These are phyloP conservation scores for Danaus plexippus DNA, from an alignment of 1,140 invertebrate genomes.

Conservation along the genomic window DNA sequence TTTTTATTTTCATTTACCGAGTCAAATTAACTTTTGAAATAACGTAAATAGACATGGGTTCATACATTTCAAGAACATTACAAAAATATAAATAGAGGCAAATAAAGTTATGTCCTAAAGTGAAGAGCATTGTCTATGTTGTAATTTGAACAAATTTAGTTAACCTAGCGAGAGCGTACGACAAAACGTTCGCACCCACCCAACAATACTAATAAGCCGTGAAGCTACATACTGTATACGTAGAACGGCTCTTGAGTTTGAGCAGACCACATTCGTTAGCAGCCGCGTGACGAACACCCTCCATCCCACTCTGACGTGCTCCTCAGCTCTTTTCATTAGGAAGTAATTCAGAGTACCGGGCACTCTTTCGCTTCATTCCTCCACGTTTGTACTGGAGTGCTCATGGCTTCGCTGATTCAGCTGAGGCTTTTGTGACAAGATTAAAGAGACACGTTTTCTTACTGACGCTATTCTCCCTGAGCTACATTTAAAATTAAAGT, in stretches of 20 bases:
- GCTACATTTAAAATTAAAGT: slow-evolving; percentile 59
- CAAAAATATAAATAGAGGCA: too few species aligned
- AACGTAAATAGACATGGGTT: too few species aligned
- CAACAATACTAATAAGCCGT: slow-evolving; percentile 34
- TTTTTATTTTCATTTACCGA: too few species aligned
- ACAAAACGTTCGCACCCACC: slow-evolving; percentile 20
- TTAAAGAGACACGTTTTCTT: slow-evolving; percentile 67
- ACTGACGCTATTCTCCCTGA: slow-evolving; percentile 35
- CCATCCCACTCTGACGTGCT: slow-evolving; percentile 48
- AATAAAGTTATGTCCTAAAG: too few species aligned
- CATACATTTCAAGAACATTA: too few species aligned
- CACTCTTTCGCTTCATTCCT: slow-evolving; percentile 67
- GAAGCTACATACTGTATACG: slow-evolving; percentile 29
- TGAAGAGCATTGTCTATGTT: too few species aligned
- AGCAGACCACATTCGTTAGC: slow-evolving; percentile 66
- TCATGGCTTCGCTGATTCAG: slow-evolving; percentile 61
- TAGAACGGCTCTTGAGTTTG: slow-evolving; percentile 42
- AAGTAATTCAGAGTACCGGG: slow-evolving; percentile 66
- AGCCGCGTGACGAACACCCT: slow-evolving; percentile 48
- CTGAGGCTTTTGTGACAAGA: slow-evolving; percentile 68
- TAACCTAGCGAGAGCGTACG: slow-evolving; percentile 16
- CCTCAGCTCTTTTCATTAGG: slow-evolving; percentile 68
- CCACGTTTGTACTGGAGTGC: slow-evolving; percentile 59
- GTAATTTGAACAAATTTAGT: slow-evolving; percentile 13
- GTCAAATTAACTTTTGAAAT: too few species aligned